These are phyloP conservation scores for Panagrolaimus sp. DNA, from an alignment of 1,140 invertebrate species.

Conservation along the genomic window DNA sequence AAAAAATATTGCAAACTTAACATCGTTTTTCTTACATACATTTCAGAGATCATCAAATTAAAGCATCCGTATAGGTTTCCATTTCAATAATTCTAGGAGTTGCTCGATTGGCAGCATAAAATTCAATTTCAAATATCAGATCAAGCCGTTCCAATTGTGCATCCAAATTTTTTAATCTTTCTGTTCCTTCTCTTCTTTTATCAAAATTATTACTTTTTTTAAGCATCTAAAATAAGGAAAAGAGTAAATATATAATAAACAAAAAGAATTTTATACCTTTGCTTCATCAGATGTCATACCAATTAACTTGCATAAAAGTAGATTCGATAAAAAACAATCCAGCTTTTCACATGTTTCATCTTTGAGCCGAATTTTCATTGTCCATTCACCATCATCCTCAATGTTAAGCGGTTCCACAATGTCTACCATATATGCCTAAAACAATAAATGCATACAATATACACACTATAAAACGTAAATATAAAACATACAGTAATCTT, in stretches of 20 bases:
- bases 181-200: background rate
- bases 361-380: background rate
- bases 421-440: background rate
- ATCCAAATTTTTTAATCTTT: background rate
- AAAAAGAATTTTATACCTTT: background rate
- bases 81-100: background rate
- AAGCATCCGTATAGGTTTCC: background rate
- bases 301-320: background rate
- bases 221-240: background rate
- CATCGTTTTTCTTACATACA: too few relatives aligned
- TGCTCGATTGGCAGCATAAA: background rate
- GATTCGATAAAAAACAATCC: background rate
- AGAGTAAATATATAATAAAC: too few relatives aligned
- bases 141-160: background rate
- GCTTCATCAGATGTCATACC: constrained; percentile 5
- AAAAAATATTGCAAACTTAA: too few relatives aligned
- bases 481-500: constrained; percentile 1
- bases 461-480: background rate
- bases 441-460: background rate
- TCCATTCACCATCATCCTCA: constrained; percentile 4
- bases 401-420: background rate
- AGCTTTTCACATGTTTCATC: background rate
- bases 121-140: constrained; percentile 2
- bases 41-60: too few relatives aligned
- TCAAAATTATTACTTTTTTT: background rate